phyloP scores from a whole-genome alignment of 1,140 invertebrate species.

The Bombus fervidus region DNA sequence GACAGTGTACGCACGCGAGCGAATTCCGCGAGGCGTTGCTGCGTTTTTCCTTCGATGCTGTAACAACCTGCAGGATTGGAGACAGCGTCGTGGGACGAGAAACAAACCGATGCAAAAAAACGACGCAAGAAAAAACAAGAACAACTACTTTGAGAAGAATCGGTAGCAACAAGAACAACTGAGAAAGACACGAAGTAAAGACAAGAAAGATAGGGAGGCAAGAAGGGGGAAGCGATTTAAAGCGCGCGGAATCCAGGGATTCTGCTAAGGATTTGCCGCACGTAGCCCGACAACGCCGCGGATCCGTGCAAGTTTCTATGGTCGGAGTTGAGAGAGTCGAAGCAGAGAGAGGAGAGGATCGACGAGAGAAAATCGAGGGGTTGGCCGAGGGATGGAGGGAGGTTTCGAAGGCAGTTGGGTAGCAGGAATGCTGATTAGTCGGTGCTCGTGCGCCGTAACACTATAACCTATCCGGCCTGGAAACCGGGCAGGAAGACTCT shows the following conservation, averaged over 20 bases:
- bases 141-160: conserved; percentile 3
- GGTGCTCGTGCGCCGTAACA: conserved; percentile 80
- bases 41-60: background rate
- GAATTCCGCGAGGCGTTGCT: background rate
- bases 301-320: conserved; percentile 72
- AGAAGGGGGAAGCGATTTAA: conserved; percentile 65
- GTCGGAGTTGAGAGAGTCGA: conserved; percentile 3
- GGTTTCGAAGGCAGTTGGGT: conserved; percentile 54
- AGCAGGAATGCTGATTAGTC: conserved; percentile 82
- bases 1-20: background rate
- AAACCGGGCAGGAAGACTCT: conserved; percentile 75
- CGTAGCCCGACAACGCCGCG: conserved; percentile 77
- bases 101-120: background rate
- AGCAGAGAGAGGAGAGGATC: conserved; percentile 2
- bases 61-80: conserved; percentile 3
- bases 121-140: background rate
- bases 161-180: conserved; percentile 23
- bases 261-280: conserved; percentile 81
- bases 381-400: conserved; percentile 6
- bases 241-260: conserved; percentile 72
- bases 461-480: conserved; percentile 79
- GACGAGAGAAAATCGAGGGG: conserved; percentile 29
- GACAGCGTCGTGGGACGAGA: background rate
- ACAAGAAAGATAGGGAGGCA: conserved; percentile 35
- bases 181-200: background rate